Base-by-base conservation (phyloP, 1,140 invertebrate genomes). In the Drosophila santomea region DNA sequence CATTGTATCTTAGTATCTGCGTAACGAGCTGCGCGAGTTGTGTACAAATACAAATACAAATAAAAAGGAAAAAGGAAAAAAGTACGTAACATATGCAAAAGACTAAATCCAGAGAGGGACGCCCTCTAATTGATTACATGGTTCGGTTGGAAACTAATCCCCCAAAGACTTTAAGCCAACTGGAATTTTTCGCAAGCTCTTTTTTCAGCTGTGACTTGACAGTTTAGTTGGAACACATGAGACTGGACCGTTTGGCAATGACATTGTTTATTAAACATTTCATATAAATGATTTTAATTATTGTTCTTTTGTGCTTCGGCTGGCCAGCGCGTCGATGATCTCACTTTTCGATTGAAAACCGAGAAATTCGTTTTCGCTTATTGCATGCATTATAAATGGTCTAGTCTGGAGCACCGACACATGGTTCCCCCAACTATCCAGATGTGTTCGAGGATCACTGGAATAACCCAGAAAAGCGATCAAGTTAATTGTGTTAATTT, bases 221-320 rank as follows among this genome's bases (percentile, higher is more conserved):
- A 69, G 44, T 17, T 38, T 23, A 36, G 60, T 39, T 11, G 4
- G 32, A 52, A 12, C 28, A 12, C 25, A 51, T 32, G 36, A 63
- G 38, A 4, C 38, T 43, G 47, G 32, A 32, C 55, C 39, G 56
- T 72, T 17, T 57, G 73, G 63, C 77, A 76, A 48, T 82, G 74
- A 66, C 79, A 71, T 76, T 88, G 83, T 89, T 89, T 88, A 89
- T 69, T 88, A 86, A 86, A 86, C 83, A 86, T 88, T 78, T 89
- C 76, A 84, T 68, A 67, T 80, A 88, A 88, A 75, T 83, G 74
- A 84, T 84, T 84, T 88, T 88, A 84, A 88, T 88, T 88, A 88
- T 88, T 88, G 77, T 88, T 88, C 73, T 79, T 83, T 88, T 88
- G 77, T 88, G 89, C 73, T 79, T 83, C 51, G 35, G 32, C 61